Conservation (phyloP, 2,888 invertebrate genomes). For the Apamea anceps region DNA sequence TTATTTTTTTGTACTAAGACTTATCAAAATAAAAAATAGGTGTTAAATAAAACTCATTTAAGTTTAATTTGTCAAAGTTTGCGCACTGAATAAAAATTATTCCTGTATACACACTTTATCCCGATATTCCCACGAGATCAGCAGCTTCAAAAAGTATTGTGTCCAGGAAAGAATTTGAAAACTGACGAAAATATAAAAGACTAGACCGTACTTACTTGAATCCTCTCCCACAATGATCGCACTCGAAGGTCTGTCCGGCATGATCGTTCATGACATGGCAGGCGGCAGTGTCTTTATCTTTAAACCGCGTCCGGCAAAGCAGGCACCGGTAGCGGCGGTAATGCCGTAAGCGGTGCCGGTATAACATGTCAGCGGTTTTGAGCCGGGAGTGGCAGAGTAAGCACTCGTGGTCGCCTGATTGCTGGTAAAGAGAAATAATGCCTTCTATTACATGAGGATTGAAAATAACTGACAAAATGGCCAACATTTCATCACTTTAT, state of each 20-base stretch:
- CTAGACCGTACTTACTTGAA: constrained; percentile 70
- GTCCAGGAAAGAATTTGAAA: background rate
- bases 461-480: background rate
- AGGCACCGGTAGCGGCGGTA: constrained; percentile 77
- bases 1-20: too few relatives aligned
- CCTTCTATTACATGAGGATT: background rate
- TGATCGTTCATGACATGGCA: constrained; percentile 76
- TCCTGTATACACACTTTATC: too few relatives aligned
- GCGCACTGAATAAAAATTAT: too few relatives aligned
- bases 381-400: constrained; percentile 70
- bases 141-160: background rate
- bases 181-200: background rate
- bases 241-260: constrained; percentile 67
- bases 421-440: constrained; percentile 38
- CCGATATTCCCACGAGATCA: too few relatives aligned
- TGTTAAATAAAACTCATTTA: too few relatives aligned
- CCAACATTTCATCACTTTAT: background rate
- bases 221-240: constrained; percentile 68
- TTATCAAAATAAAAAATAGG: too few relatives aligned
- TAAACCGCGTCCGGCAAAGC: constrained; percentile 68
- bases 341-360: constrained; percentile 75
- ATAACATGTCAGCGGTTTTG: constrained; percentile 68
- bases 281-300: constrained; percentile 75
- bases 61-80: too few relatives aligned
- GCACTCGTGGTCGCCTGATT: constrained; percentile 72